These are phyloP conservation scores for Diarsia mendica DNA, from an alignment of 2,888 invertebrate genomes.

Conservation along the genomic window DNA sequence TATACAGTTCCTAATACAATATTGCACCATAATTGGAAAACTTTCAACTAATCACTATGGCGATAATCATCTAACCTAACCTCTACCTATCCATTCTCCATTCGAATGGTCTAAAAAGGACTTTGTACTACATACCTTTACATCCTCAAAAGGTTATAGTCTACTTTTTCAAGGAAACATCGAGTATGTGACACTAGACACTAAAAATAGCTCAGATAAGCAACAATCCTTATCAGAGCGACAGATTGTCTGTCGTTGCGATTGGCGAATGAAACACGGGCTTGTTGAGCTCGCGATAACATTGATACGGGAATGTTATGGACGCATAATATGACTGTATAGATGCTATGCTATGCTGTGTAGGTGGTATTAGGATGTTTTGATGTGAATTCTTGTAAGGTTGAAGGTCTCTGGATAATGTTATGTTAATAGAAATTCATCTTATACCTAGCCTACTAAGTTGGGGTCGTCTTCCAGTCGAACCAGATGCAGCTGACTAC, in stretches of 20 bases:
- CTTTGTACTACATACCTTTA: conserved; percentile 9
- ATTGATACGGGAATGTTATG: conserved; percentile 48
- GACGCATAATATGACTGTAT: not conserved
- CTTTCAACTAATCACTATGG: not conserved
- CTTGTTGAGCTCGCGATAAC: conserved; percentile 59
- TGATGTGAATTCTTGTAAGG: not conserved
- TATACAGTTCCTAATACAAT: not conserved
- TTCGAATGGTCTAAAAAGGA: conserved; percentile 11
- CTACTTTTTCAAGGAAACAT: conserved; percentile 55
- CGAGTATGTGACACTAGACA: conserved; percentile 59
- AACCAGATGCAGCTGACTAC: too few species aligned
- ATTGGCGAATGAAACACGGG: conserved; percentile 65
- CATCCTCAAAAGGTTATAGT: conserved; percentile 46
- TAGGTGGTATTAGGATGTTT: conserved; percentile 1
- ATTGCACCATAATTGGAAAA: not conserved
- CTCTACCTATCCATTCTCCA: not conserved
- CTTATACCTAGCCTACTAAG: not conserved
- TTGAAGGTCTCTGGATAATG: not conserved
- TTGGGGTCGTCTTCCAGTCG: not conserved
- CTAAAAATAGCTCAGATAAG: conserved; percentile 70
- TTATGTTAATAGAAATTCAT: not conserved
- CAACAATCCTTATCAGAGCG: conserved; percentile 70
- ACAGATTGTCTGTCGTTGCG: conserved; percentile 72
- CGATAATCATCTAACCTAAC: not conserved
- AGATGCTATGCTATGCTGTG: not conserved